phyloP scores from a whole-genome alignment of 2,113 vertebrate genomes.

The Cavia aperea region DNA sequence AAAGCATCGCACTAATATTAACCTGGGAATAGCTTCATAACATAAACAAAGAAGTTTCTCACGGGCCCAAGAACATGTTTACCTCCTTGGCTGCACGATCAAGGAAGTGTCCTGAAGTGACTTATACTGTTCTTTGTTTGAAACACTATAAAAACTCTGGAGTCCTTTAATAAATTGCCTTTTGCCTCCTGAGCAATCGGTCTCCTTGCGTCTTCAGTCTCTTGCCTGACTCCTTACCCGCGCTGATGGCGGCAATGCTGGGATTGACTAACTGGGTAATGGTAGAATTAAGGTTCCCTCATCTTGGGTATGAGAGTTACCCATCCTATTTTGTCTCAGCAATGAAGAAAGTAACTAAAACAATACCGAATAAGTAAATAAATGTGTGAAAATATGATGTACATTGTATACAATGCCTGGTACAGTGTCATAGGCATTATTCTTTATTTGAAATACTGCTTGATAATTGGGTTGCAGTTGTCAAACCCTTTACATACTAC shows the following conservation, averaged over 20 bases:
- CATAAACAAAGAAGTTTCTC: no score
- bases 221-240: no score
- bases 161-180: no score
- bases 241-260: background rate
- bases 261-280: background rate
- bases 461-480: background rate
- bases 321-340: background rate
- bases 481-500: background rate
- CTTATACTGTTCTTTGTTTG: no score
- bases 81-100: no score
- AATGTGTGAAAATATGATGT: background rate
- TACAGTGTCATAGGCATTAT: background rate
- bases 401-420: background rate
- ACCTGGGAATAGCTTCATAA: no score
- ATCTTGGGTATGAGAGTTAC: background rate
- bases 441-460: background rate
- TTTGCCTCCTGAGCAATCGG: no score
- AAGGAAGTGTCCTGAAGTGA: no score
- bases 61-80: no score
- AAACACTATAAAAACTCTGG: no score
- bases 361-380: background rate
- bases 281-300: background rate
- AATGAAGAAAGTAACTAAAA: background rate
- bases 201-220: no score
- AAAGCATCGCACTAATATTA: no score